These are phyloP conservation scores for Lithosia quadra DNA, from an alignment of 2,888 invertebrate genomes.

Conservation along the genomic window DNA sequence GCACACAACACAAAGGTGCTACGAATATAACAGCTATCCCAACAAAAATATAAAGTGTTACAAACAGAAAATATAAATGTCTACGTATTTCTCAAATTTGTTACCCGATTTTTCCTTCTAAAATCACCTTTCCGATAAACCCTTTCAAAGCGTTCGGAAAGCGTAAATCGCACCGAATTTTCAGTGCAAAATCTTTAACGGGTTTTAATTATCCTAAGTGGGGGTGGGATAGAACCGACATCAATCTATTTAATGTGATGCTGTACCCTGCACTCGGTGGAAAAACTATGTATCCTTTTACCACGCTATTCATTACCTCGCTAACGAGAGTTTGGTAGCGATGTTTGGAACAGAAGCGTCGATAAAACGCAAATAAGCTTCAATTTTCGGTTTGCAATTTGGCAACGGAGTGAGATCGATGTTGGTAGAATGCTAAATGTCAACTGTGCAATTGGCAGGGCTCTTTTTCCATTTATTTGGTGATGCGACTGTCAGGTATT, in stretches of 20 bases:
- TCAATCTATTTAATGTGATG: constrained; percentile 78
- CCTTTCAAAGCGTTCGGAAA: constrained; percentile 57
- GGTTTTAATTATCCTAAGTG: constrained; percentile 83
- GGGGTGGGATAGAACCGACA: constrained; percentile 59
- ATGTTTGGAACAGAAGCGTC: constrained; percentile 51
- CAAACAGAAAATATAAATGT: constrained; percentile 15
- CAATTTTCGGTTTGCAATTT: constrained; percentile 61
- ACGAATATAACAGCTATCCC: constrained; percentile 2
- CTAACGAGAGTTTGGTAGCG: constrained; percentile 51
- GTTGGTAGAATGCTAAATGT: constrained; percentile 48
- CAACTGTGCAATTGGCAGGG: constrained; percentile 48
- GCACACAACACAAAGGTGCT: constrained; percentile 10
- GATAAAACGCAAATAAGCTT: constrained; percentile 57
- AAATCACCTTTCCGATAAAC: constrained; percentile 49
- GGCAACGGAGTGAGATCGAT: constrained; percentile 48
- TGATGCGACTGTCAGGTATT: constrained; percentile 3
- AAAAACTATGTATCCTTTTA: constrained; percentile 57
- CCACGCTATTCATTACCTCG: constrained; percentile 65
- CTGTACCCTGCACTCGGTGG: constrained; percentile 37
- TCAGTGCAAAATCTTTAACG: constrained; percentile 75
- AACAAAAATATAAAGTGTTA: constrained; percentile 28
- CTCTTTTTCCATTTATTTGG: constrained; percentile 52
- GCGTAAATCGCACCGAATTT: constrained; percentile 63
- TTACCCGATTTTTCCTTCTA: constrained; percentile 29
- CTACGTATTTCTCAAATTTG: constrained; percentile 33